A percentile compares a stretch with the other conserved stretches of the same genome.
These are phyloP conservation scores for Pelosia muscerda DNA, from an alignment of 2,888 invertebrate species.

Conservation along the genomic window DNA sequence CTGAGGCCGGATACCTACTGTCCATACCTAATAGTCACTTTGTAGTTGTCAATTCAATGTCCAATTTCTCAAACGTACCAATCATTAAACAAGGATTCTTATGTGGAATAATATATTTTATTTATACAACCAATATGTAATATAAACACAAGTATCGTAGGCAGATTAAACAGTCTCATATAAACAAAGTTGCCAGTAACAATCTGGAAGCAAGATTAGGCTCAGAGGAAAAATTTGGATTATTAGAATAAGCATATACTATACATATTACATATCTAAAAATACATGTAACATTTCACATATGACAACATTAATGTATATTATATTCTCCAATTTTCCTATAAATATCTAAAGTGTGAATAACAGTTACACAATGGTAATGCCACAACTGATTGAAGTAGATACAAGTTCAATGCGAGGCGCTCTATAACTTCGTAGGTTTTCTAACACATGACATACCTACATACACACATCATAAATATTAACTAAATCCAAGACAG, in stretches of 20 bases:
- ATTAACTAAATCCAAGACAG: slow-evolving; percentile 14
- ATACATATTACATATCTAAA: slow-evolving; percentile 35
- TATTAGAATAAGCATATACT: slow-evolving; percentile 25
- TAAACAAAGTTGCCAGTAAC: slow-evolving; percentile 38
- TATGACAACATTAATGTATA: slow-evolving; percentile 21
- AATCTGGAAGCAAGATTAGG: slow-evolving; percentile 41
- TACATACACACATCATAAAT: slow-evolving; percentile 12
- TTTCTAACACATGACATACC: slow-evolving; percentile 12
- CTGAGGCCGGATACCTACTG: too few relatives aligned
- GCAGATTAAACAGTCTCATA: slow-evolving; percentile 38
- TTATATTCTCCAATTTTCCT: slow-evolving; percentile 28
- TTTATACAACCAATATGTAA: slow-evolving; percentile 49
- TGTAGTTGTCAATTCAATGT: neutral
- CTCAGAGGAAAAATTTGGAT: slow-evolving; percentile 20
- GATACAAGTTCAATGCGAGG: slow-evolving; percentile 25
- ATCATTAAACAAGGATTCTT: slow-evolving; percentile 37
- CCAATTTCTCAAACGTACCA: neutral
- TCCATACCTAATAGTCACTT: neutral
- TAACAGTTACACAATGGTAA: slow-evolving; percentile 23
- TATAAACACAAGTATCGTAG: slow-evolving; percentile 37
- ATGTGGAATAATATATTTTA: slow-evolving; percentile 45
- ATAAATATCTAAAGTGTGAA: slow-evolving; percentile 11
- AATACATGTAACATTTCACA: slow-evolving; percentile 26
- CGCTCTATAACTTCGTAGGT: neutral
- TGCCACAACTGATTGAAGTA: slow-evolving; percentile 37